Conservation (phyloP, 1,140 invertebrate species). For the Euglossa dilemma region DNA sequence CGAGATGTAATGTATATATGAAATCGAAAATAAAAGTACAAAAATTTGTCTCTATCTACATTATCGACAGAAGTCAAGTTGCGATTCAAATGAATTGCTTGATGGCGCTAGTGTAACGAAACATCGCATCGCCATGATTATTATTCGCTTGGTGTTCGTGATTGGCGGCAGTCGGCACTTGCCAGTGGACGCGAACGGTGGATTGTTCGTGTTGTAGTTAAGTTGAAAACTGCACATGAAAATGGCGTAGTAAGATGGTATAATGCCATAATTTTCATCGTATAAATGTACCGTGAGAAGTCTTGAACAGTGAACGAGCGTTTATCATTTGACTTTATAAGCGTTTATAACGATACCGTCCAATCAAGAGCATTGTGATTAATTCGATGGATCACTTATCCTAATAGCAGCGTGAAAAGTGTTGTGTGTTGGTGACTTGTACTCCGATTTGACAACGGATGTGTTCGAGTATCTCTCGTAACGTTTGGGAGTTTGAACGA, state of each 20-base stretch:
- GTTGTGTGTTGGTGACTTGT: conserved; percentile 56
- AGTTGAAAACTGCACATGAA: conserved; percentile 57
- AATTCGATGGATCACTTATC: conserved; percentile 1
- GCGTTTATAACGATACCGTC: conserved; percentile 35
- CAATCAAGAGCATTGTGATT: conserved; percentile 26
- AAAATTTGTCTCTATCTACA: neutral
- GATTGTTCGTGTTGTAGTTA: conserved; percentile 17
- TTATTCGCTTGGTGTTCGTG: conserved; percentile 28
- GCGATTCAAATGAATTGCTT: neutral
- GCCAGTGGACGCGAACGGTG: conserved; percentile 63
- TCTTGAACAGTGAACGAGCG: neutral
- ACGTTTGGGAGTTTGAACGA: conserved; percentile 42
- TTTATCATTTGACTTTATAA: neutral
- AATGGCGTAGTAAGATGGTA: conserved; percentile 70
- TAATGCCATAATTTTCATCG: conserved; percentile 7
- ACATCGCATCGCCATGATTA: conserved; percentile 22
- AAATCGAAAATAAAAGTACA: neutral
- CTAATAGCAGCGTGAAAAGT: conserved; percentile 31
- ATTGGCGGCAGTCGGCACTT: conserved; percentile 67
- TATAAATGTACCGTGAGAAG: neutral
- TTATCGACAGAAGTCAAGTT: conserved; percentile 21
- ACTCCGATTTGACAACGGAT: conserved; percentile 53
- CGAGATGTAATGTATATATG: too few species aligned
- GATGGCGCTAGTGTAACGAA: conserved; percentile 20
- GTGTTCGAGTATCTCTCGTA: conserved; percentile 4